Evolutionary conservation across 2,113 vertebrate genomes (phyloP).

Genomic region (Struthio camelus): DNA sequence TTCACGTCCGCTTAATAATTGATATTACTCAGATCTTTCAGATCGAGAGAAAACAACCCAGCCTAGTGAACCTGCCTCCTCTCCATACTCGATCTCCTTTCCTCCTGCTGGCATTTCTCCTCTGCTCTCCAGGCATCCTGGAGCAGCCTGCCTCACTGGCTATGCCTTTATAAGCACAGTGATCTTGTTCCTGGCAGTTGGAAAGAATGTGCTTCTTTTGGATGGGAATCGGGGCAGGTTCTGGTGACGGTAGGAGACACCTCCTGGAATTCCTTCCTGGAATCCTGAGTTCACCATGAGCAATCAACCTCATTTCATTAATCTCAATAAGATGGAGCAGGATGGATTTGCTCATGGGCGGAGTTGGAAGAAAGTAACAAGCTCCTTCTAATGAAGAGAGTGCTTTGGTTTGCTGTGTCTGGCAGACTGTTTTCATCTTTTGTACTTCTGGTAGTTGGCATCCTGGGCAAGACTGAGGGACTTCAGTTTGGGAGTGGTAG

Average conservation of each 20-base stretch:
- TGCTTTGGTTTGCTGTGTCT: conserved; percentile 19
- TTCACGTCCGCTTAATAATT: not conserved
- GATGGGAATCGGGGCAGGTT: not conserved
- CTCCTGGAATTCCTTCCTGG: conserved; percentile 9
- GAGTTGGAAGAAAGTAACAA: conserved; percentile 34
- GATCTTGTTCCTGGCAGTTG: not conserved
- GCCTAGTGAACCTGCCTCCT: not conserved
- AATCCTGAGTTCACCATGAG: not conserved
- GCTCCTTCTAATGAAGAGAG: conserved; percentile 31
- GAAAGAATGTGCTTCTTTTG: not conserved
- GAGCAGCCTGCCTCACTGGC: not conserved
- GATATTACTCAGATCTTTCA: not conserved
- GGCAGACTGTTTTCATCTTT: conserved; percentile 37
- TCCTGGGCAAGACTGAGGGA: not conserved
- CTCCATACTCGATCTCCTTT: not conserved
- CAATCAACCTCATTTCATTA: not conserved
- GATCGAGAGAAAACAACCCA: not conserved
- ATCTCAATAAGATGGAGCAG: not conserved
- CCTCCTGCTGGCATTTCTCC: not conserved
- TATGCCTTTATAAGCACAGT: not conserved
- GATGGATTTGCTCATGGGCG: not conserved
- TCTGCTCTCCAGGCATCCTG: not conserved
- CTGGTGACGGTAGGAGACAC: not conserved
- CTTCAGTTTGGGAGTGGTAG: conserved; percentile 45
- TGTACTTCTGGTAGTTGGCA: conserved; percentile 38